Conservation (phyloP, 64 coral and sea anemone species). For the Catalaphyllia jardinei region DNA sequence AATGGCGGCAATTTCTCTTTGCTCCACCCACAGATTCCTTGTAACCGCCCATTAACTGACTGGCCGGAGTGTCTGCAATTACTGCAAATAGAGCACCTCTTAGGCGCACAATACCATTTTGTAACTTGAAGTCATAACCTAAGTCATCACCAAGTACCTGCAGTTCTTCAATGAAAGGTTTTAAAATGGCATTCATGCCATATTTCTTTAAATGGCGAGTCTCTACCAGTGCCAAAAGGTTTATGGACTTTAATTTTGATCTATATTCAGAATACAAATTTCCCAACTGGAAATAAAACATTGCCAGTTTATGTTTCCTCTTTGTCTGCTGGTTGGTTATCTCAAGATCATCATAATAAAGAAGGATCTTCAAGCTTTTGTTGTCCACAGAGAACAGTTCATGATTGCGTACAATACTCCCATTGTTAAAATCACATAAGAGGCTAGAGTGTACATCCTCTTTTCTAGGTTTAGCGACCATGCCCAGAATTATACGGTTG, state of each 20-base stretch:
- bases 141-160: not conserved
- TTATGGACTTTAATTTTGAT: constrained; percentile 16
- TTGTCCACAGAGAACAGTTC: not conserved
- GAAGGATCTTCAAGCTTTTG: not conserved
- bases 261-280: not conserved
- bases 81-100: constrained; percentile 32
- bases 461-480: too few relatives aligned
- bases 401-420: not conserved
- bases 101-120: too few relatives aligned
- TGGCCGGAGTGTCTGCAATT: constrained; percentile 60
- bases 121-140: too few relatives aligned
- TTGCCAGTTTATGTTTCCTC: not conserved
- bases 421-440: not conserved
- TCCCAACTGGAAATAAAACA: constrained; percentile 19
- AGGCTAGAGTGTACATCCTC: too few relatives aligned
- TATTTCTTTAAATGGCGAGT: not conserved
- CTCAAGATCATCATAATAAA: not conserved
- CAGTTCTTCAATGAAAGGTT: constrained; percentile 8
- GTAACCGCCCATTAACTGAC: not conserved
- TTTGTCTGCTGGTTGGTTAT: not conserved
- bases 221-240: not conserved
- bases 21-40: constrained; percentile 34
- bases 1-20: constrained; percentile 41
- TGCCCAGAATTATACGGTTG: too few relatives aligned
- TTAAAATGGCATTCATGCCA: not conserved